Evolutionary conservation across 2,797 vertebrate genomes (phyloP).

Genomic region (Meda fulgida): DNA sequence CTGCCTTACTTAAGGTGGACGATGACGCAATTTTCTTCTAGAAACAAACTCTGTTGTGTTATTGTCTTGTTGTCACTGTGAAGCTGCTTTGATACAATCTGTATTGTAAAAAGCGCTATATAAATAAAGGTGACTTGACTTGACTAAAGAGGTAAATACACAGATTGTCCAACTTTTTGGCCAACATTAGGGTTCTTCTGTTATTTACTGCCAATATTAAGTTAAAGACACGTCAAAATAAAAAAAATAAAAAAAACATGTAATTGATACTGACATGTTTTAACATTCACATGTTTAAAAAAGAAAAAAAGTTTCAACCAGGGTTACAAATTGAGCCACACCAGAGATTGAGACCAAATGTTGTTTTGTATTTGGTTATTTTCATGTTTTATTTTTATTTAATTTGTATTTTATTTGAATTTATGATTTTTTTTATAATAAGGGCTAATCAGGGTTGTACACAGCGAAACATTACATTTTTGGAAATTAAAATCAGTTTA

Average conservation of each 20-base stretch:
- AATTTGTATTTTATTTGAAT: background rate
- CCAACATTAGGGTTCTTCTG: background rate
- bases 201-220: background rate
- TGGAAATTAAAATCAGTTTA: background rate
- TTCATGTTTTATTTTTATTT: background rate
- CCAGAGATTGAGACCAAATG: background rate
- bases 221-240: background rate
- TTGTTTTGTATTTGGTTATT: background rate
- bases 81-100: no score
- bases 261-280: no score
- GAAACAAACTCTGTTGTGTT: no score
- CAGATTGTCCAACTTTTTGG: background rate
- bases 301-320: background rate
- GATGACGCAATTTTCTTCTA: no score
- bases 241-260: background rate
- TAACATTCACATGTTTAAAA: no score
- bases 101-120: no score
- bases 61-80: no score
- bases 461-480: background rate
- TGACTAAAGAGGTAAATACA: background rate
- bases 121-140: no score
- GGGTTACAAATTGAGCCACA: background rate
- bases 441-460: background rate
- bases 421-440: background rate
- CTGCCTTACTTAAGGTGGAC: no score